Percentiles rank a stretch among this genome's conserved stretches.
phyloP scores from a whole-genome alignment of 2,888 invertebrate genomes.

The Diloba caeruleocephala region DNA sequence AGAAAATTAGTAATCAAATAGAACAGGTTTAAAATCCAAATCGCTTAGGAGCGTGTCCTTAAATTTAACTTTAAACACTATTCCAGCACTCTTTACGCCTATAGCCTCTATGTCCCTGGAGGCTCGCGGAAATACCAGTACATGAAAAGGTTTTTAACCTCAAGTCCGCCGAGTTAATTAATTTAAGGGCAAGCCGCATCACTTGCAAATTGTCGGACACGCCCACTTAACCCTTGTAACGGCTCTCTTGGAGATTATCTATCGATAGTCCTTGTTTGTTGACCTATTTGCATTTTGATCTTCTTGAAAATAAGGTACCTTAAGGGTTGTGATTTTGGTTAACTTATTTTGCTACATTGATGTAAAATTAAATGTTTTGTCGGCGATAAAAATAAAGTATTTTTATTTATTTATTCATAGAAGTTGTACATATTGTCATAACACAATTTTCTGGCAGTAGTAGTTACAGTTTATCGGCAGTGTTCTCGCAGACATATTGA shows the following conservation, averaged over 20 bases:
- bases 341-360: background rate
- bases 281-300: conserved; percentile 43
- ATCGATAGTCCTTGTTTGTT: conserved; percentile 39
- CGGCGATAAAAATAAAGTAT: too few relatives aligned
- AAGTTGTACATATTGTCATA: too few relatives aligned
- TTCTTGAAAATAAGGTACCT: conserved; percentile 14
- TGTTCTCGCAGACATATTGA: too few relatives aligned
- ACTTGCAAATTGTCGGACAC: conserved; percentile 46
- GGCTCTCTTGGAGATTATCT: conserved; percentile 37
- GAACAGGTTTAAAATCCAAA: too few relatives aligned
- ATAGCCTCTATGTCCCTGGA: conserved; percentile 18
- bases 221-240: conserved; percentile 41
- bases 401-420: too few relatives aligned
- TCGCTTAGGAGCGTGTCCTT: background rate
- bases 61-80: background rate
- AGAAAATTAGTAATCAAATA: too few relatives aligned
- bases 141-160: conserved; percentile 48
- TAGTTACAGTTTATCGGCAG: too few relatives aligned
- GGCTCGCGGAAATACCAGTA: conserved; percentile 30
- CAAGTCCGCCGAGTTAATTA: conserved; percentile 42
- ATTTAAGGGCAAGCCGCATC: conserved; percentile 45
- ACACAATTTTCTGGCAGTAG: too few relatives aligned
- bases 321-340: conserved; percentile 16
- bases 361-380: background rate
- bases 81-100: too few relatives aligned